phyloP scores from a whole-genome alignment of 2,797 vertebrate genomes.

The Ispidina lecontei region DNA sequence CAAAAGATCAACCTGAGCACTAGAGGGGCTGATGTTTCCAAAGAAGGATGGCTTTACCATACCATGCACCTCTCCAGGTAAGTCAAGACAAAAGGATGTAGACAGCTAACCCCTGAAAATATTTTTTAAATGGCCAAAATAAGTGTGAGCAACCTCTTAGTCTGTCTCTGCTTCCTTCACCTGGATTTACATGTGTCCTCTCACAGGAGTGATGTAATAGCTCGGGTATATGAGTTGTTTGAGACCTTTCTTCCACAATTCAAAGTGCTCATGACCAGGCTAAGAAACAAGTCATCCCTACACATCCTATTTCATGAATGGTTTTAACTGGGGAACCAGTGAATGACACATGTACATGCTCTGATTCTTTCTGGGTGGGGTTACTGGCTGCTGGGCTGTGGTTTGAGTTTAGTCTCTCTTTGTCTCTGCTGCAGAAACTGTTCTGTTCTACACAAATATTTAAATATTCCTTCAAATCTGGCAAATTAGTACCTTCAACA shows the following conservation, averaged over 20 bases:
- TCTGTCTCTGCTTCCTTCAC: background rate
- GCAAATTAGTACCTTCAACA: background rate
- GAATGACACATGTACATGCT: background rate
- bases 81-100: fast-evolving
- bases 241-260: background rate
- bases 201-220: background rate
- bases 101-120: background rate
- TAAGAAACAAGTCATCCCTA: background rate
- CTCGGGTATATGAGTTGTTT: background rate
- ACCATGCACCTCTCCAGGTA: background rate
- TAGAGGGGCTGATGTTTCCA: background rate
- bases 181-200: background rate
- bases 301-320: background rate
- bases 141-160: background rate
- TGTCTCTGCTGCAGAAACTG: background rate
- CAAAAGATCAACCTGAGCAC: background rate
- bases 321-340: background rate
- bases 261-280: background rate
- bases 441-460: background rate
- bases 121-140: background rate
- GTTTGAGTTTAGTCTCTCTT: background rate
- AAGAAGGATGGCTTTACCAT: background rate
- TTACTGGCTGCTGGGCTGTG: background rate
- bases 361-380: background rate
- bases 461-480: background rate